Conservation (phyloP, 1,140 invertebrate genomes). For the Dinoponera quadriceps region DNA sequence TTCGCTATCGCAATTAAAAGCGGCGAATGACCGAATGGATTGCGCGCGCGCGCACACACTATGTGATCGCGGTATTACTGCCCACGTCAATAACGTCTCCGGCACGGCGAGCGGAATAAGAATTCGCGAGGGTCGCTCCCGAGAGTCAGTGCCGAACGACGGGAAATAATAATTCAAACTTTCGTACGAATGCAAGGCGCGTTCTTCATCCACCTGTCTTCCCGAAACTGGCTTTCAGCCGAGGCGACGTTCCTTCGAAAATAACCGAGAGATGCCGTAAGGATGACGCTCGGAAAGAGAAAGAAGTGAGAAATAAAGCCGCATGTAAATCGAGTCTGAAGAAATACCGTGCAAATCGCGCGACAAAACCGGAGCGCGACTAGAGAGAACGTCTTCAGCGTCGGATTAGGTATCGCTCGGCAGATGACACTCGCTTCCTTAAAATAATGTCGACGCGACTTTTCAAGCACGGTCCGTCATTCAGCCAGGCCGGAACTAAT, state of each 20-base stretch:
- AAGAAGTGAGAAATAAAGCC: too few species aligned
- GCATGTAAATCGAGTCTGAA: not conserved
- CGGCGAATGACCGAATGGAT: not conserved
- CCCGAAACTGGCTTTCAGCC: not conserved
- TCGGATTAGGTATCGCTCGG: not conserved
- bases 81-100: too few species aligned
- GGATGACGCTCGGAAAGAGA: not conserved
- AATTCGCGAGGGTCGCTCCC: too few species aligned
- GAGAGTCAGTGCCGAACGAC: too few species aligned
- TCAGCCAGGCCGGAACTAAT: conserved; percentile 34
- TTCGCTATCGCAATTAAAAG: conserved; percentile 44
- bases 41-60: too few species aligned
- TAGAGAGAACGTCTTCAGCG: not conserved
- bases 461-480: not conserved
- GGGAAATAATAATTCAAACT: not conserved
- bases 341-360: not conserved
- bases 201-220: not conserved
- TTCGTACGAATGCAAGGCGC: not conserved
- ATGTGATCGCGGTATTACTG: too few species aligned
- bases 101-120: too few species aligned
- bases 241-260: not conserved
- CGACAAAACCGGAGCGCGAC: conserved; percentile 1
- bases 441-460: conserved; percentile 24
- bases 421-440: conserved; percentile 7
- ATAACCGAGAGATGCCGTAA: not conserved